These are phyloP conservation scores for Botia kubotai DNA, from an alignment of 2,797 vertebrate species.

Conservation along the genomic window DNA sequence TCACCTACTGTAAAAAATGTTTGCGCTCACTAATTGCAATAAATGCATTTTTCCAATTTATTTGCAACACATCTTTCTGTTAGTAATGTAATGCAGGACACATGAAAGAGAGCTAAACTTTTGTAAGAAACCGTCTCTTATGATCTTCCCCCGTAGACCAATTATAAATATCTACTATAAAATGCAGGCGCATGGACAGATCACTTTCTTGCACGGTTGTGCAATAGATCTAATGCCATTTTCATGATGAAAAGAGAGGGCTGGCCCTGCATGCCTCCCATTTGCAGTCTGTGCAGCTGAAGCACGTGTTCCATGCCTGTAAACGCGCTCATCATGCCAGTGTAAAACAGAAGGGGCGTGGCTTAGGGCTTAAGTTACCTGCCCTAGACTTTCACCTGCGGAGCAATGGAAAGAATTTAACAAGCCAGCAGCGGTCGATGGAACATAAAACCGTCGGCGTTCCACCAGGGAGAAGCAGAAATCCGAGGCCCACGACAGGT, in stretches of 20 bases:
- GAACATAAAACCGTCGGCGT: conserved; percentile 43
- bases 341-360: conserved; percentile 62
- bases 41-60: not conserved
- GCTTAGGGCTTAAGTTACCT: conserved; percentile 78
- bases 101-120: not conserved
- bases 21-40: not conserved
- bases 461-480: conserved; percentile 43
- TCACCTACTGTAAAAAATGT: not conserved
- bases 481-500: conserved; percentile 61
- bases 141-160: not conserved
- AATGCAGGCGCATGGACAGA: not conserved
- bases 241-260: conserved; percentile 72
- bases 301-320: conserved; percentile 72
- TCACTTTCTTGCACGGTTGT: conserved; percentile 19
- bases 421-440: conserved; percentile 61
- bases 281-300: conserved; percentile 72
- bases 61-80: not conserved
- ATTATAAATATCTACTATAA: conserved; percentile 22
- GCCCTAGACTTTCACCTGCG: conserved; percentile 71
- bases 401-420: conserved; percentile 67
- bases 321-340: conserved; percentile 71
- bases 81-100: not conserved
- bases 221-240: conserved; percentile 55
- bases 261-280: conserved; percentile 57
- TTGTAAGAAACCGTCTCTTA: not conserved